Base-by-base conservation (phyloP, 2,888 invertebrate genomes). In the Cephus pulcher region DNA sequence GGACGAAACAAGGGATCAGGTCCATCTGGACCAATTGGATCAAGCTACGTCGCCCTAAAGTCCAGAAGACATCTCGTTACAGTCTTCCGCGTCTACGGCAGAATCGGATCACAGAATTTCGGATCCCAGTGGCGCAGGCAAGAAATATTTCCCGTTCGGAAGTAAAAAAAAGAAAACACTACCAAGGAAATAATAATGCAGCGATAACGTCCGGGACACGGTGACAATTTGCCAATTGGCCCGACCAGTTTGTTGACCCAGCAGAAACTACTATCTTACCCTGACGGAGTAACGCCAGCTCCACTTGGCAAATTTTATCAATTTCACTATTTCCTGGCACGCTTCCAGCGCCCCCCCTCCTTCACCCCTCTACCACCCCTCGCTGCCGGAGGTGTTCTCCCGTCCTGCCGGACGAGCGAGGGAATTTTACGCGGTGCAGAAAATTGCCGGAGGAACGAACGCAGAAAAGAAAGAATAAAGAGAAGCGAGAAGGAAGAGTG, bases 241-340 rank as follows among this genome's bases (percentile, higher is more conserved):
- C 82, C 79, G 76, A 79, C 76, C 77, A 81, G 82, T 86, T 85
- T 85, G 87, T 88, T 86, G 86, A 87, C 83, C 87, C 82, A 83
- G 83, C 83, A 78, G 75, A 56, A 84, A 87, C 83, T 85, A 80
- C 77, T 82, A 78, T 83, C 82, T 85, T 86, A 80, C 80, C 76
- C 77, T 70, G 30, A 34, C 73, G 76, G 77, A 69, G 80, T 80
- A 80, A 78, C 74, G 79, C 80, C 77, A 77, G 78, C 78, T 81
- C 81, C 81, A 83, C 82, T 84, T 85, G 87, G 84, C 84, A 83
- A 87, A 87, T 88, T 88, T 87, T 87, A 87, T 88, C 86, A 87
- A 88, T 89, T 87, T 85, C 79, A 82, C 84, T 84, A 85, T 86
- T 87, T 87, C 84, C 83, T 89, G 88, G 88, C 87, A 30, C 40